phyloP scores from a whole-genome alignment of 2,113 vertebrate genomes.

The Scolopax mira region DNA sequence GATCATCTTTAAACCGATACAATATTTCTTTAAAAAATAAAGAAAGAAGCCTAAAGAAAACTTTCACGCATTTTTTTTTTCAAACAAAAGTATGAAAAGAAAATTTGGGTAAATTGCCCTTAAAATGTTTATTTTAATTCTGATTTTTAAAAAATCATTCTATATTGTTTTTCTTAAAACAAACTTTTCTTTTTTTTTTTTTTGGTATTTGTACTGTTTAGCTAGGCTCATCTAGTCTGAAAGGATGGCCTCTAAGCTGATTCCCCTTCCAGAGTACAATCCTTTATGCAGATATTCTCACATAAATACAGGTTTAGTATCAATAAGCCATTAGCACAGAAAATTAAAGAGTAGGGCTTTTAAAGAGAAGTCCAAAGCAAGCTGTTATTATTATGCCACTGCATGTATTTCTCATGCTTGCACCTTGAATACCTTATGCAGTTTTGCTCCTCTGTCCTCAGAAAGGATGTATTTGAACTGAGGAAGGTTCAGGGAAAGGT shows the following conservation, averaged over 20 bases:
- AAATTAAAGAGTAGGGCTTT: background rate
- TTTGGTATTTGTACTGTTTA: background rate
- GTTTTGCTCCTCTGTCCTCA: background rate
- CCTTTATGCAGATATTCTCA: background rate
- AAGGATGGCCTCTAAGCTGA: background rate
- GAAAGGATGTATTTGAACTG: background rate
- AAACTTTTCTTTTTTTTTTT: background rate
- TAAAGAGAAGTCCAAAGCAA: background rate
- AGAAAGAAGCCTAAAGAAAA: background rate
- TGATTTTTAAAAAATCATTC: background rate
- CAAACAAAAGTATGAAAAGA: background rate
- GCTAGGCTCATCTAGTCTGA: background rate
- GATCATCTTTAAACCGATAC: background rate
- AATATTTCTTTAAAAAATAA: background rate
- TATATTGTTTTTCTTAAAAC: background rate
- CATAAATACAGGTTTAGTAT: background rate
- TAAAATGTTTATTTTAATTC: background rate
- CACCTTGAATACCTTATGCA: background rate
- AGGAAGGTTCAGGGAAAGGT: constrained; percentile 44
- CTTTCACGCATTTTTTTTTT: background rate
- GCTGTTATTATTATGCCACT: background rate
- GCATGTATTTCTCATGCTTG: background rate
- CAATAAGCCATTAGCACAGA: background rate
- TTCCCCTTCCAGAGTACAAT: background rate
- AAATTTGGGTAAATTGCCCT: background rate